phyloP scores from a whole-genome alignment of 92 coral and sea anemone genomes.

The Porites lobata region DNA sequence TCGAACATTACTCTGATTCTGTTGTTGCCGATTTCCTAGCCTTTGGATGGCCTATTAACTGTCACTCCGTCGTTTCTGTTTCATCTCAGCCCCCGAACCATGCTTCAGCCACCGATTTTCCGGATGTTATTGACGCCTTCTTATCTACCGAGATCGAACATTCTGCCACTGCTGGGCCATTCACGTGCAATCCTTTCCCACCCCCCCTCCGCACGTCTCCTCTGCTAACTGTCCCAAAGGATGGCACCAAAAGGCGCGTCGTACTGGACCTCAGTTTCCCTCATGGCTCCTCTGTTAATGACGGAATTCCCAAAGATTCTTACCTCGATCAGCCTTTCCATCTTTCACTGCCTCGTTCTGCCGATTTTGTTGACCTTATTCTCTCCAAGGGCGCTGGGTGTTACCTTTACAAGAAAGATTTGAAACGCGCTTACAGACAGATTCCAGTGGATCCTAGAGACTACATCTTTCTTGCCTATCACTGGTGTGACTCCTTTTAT shows the following conservation, averaged over 20 bases:
- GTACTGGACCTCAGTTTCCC: conserved; percentile 64
- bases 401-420: conserved; percentile 57
- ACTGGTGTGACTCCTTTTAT: conserved; percentile 30
- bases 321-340: conserved; percentile 55
- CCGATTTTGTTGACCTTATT: conserved; percentile 46
- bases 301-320: conserved; percentile 66
- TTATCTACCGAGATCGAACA: conserved; percentile 38
- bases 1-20: background rate
- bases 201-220: conserved; percentile 60
- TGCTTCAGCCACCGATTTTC: conserved; percentile 45
- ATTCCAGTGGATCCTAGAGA: conserved; percentile 66
- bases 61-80: background rate
- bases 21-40: conserved; percentile 53
- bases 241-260: conserved; percentile 56
- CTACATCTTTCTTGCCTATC: conserved; percentile 37
- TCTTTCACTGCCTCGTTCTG: conserved; percentile 55
- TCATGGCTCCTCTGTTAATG: conserved; percentile 42
- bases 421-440: conserved; percentile 47
- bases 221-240: conserved; percentile 56
- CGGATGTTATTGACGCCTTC: conserved; percentile 41
- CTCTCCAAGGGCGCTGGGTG: conserved; percentile 46
- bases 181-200: conserved; percentile 48
- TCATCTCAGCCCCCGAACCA: conserved; percentile 31
- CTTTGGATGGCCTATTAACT: conserved; percentile 71
- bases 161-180: conserved; percentile 60